Conservation (phyloP, 1,140 invertebrate genomes). For the Psilanteris sp. region DNA sequence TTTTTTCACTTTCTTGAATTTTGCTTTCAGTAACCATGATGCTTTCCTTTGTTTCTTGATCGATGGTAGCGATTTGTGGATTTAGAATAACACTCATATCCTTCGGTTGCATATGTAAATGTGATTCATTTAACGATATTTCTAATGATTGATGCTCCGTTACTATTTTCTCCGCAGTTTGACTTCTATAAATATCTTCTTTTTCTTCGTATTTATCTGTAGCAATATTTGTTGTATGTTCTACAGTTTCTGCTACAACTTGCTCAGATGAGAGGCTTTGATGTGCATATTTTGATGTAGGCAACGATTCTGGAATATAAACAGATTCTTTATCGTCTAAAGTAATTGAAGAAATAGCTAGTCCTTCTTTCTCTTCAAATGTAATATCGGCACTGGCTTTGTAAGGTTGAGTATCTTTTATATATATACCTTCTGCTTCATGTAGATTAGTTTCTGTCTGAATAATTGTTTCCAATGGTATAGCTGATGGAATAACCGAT, state of each 20-base stretch:
- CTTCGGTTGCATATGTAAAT: slow-evolving; percentile 70
- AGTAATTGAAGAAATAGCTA: slow-evolving; percentile 72
- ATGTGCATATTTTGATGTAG: slow-evolving; percentile 69
- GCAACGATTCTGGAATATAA: slow-evolving; percentile 69
- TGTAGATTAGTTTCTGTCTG: slow-evolving; percentile 70
- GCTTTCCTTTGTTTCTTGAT: slow-evolving; percentile 74
- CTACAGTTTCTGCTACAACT: slow-evolving; percentile 71
- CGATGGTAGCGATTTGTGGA: slow-evolving; percentile 64
- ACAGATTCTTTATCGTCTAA: slow-evolving; percentile 79
- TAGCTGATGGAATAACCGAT: slow-evolving; percentile 63
- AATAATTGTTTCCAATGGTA: slow-evolving; percentile 69
- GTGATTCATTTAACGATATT: slow-evolving; percentile 72
- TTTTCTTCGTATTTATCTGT: slow-evolving; percentile 59
- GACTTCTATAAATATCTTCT: slow-evolving; percentile 60
- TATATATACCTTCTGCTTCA: slow-evolving; percentile 71
- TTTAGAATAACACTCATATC: slow-evolving; percentile 41
- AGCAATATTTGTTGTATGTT: slow-evolving; percentile 67
- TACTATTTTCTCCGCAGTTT: slow-evolving; percentile 67
- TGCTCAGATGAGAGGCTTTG: slow-evolving; percentile 66
- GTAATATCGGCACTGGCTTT: slow-evolving; percentile 70
- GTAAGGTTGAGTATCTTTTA: slow-evolving; percentile 63
- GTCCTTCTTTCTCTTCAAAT: slow-evolving; percentile 69
- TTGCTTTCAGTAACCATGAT: slow-evolving; percentile 74
- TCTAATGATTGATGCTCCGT: slow-evolving; percentile 70
- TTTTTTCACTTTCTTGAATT: slow-evolving; percentile 73